Conservation (phyloP, 2,113 vertebrate species). For the Cephalopterus ornatus region DNA sequence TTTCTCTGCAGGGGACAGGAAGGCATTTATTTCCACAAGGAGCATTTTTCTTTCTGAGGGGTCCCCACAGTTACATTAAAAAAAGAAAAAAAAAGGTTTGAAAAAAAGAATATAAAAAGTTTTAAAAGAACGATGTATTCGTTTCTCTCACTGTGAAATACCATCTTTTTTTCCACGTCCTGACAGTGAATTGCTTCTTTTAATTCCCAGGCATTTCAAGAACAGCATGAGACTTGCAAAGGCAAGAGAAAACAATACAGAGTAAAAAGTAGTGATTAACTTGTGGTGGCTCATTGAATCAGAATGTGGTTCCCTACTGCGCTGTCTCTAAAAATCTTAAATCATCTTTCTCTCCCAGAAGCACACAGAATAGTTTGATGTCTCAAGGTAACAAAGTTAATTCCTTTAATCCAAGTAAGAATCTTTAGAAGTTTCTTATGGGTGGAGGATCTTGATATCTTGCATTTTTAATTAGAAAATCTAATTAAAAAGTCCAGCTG, state of each 20-base stretch:
- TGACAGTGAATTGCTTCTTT: slow-evolving; percentile 4
- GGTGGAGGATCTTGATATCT: neutral
- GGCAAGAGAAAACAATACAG: slow-evolving; percentile 53
- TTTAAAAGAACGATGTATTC: neutral
- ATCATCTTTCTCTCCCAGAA: slow-evolving; percentile 26
- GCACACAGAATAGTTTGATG: slow-evolving; percentile 2
- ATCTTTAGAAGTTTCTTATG: neutral
- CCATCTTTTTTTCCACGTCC: neutral
- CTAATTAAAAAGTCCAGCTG: neutral
- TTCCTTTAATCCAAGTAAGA: neutral
- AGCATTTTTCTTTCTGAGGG: neutral
- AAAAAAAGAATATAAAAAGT: neutral
- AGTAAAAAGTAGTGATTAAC: slow-evolving; percentile 56
- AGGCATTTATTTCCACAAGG: neutral
- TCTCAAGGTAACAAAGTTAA: slow-evolving; percentile 33
- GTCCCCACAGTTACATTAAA: neutral
- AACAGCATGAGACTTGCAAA: slow-evolving; percentile 57
- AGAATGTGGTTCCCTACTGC: neutral
- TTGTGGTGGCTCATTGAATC: slow-evolving; percentile 35
- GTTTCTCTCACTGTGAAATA: slow-evolving; percentile 13
- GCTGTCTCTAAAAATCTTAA: slow-evolving; percentile 47
- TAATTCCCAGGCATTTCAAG: slow-evolving; percentile 37
- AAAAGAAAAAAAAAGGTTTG: neutral
- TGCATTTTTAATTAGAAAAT: neutral
- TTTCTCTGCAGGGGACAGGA: neutral